Base-by-base conservation (phyloP, 2,113 vertebrate genomes). In the Pedetes capensis region DNA sequence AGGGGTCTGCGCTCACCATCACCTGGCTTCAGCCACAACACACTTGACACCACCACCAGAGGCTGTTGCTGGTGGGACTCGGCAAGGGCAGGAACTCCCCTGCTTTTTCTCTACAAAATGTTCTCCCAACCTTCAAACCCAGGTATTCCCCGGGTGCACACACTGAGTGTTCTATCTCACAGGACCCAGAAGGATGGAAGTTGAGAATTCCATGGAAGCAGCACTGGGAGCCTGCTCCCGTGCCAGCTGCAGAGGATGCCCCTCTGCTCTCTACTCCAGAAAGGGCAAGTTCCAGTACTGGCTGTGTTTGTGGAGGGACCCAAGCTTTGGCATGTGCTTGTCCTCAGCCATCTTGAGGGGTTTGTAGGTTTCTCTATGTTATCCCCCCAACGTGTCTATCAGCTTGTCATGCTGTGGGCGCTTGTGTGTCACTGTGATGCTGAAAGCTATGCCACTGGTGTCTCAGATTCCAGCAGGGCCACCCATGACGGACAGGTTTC, bases 1-100 rank as follows among this genome's bases (percentile, higher is more conserved):
- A n/a, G 6, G 61, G 42, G 34, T 61, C 72, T 66, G 14, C 2
- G 0, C 34, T 3, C 25, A 39, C 20, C n/a, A 18, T 17, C 66
- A 8, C 51, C 25, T 44, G 6, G 4, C 37, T 57, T 37, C 51
- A 53, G 23, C 27, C 69, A 44, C 69, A 3, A 18, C 0, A 0
- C 10, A 66, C 53, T 51, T 11, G n/a, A 23, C 0, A 0, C 64
- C 2, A 0, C 1, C n/a, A n/a, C n/a, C n/a, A n/a, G 25, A 10
- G 34, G 44, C 10, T 32, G 4, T 12, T 34, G 3, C 18, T 0
- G 14, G 17, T 11, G 32, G 32, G 49, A n/a, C 18, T 0, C 2
- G 63, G 57, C 2, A 0, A 23, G 39, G 10, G 4, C 25, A 42
- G 25, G 16, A 8, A 20, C 8, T 10, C 14, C 51, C 14, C 8